phyloP scores from a whole-genome alignment of 2,113 vertebrate genomes.

The Megatriorchis doriae region DNA sequence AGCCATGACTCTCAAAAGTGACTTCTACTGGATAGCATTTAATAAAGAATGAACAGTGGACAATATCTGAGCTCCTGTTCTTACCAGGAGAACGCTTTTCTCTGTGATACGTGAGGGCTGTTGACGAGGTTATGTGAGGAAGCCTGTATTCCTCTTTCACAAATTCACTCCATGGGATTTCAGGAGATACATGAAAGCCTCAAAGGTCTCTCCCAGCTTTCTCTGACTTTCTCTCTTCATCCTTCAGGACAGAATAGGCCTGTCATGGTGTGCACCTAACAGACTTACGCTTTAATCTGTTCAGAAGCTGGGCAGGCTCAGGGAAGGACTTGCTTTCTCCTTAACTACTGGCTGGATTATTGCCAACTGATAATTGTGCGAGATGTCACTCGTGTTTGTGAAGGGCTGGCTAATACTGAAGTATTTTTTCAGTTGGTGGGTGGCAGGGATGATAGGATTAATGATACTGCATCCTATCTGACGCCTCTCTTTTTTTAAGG shows the following conservation, averaged over 20 bases:
- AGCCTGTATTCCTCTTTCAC: background rate
- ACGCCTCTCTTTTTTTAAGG: background rate
- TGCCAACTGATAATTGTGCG: background rate
- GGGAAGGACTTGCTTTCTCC: background rate
- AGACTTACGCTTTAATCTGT: background rate
- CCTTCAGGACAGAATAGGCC: background rate
- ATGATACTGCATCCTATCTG: background rate
- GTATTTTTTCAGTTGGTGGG: background rate
- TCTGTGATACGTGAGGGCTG: background rate
- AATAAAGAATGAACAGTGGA: background rate
- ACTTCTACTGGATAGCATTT: background rate
- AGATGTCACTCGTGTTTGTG: background rate
- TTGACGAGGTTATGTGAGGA: background rate
- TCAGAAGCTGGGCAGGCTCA: background rate
- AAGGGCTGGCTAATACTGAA: background rate
- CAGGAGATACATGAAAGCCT: background rate
- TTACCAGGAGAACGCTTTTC: background rate
- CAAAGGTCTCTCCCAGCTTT: background rate
- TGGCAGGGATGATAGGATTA: constrained; percentile 14
- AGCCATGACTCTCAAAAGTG: background rate
- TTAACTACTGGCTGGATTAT: background rate
- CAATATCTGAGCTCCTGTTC: background rate
- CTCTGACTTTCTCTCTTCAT: background rate
- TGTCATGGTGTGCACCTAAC: background rate
- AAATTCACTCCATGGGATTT: background rate